phyloP scores from a whole-genome alignment of 2,797 vertebrate genomes.

The Hyperoplus immaculatus region DNA sequence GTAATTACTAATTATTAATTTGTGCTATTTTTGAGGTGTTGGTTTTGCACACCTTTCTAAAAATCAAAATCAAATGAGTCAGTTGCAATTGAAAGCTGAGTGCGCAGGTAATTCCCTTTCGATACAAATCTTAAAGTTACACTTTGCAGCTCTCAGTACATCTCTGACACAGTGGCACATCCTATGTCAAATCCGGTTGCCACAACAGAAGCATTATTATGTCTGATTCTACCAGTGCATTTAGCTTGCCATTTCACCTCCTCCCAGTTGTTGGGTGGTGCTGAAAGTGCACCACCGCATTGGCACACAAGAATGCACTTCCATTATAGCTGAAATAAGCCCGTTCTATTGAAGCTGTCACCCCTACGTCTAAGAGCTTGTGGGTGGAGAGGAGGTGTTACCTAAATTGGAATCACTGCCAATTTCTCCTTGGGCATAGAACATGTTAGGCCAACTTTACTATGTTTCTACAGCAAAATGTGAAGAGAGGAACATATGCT shows the following conservation, averaged over 20 bases:
- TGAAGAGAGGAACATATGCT: slow-evolving; percentile 18
- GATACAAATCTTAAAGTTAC: slow-evolving; percentile 19
- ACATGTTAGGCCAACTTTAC: slow-evolving; percentile 73
- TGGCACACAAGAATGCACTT: slow-evolving; percentile 15
- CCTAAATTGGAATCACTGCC: slow-evolving; percentile 73
- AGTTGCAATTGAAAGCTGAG: slow-evolving; percentile 3
- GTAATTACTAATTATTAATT: background rate
- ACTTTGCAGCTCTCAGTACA: slow-evolving; percentile 16
- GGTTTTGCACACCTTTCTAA: background rate
- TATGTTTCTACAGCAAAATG: slow-evolving; percentile 55
- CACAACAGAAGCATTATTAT: slow-evolving; percentile 48
- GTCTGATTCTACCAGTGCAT: slow-evolving; percentile 41
- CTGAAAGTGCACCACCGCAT: slow-evolving; percentile 24
- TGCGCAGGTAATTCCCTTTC: background rate
- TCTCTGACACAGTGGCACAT: slow-evolving; percentile 20
- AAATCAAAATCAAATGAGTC: background rate
- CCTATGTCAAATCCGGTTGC: slow-evolving; percentile 34
- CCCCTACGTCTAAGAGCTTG: slow-evolving; percentile 47
- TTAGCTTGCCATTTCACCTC: slow-evolving; percentile 37
- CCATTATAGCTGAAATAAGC: slow-evolving; percentile 38
- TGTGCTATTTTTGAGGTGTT: background rate
- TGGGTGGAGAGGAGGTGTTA: slow-evolving; percentile 73
- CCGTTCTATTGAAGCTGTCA: slow-evolving; percentile 59
- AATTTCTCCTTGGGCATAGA: slow-evolving; percentile 65
- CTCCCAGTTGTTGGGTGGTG: slow-evolving; percentile 51